These are phyloP conservation scores for Parapsyche elsis DNA, from an alignment of 1,140 invertebrate species.

Conservation along the genomic window DNA sequence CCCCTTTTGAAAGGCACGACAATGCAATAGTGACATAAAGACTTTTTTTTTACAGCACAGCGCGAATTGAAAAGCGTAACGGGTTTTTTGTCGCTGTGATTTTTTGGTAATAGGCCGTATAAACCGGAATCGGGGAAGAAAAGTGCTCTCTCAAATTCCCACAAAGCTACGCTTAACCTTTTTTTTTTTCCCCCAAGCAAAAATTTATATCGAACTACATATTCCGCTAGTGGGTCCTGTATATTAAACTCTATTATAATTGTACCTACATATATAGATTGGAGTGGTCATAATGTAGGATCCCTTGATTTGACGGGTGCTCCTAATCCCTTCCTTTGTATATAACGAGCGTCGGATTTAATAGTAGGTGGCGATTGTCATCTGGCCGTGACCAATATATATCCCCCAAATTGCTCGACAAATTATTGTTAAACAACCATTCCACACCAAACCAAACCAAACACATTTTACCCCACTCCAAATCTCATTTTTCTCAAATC, in stretches of 20 bases:
- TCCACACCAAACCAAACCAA: too few relatives aligned
- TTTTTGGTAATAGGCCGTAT: not conserved
- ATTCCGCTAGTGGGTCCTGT: too few relatives aligned
- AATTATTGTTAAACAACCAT: constrained; percentile 9
- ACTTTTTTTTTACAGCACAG: constrained; percentile 9
- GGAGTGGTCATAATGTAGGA: not conserved
- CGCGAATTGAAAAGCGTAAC: constrained; percentile 2
- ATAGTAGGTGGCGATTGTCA: constrained; percentile 19
- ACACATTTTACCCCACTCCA: too few relatives aligned
- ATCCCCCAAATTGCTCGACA: not conserved
- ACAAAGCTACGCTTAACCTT: too few relatives aligned
- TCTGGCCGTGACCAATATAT: constrained; percentile 28
- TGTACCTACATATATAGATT: too few relatives aligned
- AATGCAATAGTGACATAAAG: constrained; percentile 19
- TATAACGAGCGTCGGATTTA: not conserved
- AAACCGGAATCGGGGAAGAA: not conserved
- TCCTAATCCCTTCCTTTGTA: constrained; percentile 14
- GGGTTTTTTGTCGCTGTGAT: constrained; percentile 11
- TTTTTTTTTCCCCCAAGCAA: too few relatives aligned
- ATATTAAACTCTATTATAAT: too few relatives aligned
- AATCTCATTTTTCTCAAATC: too few relatives aligned
- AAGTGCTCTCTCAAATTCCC: not conserved
- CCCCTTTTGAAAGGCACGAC: constrained; percentile 7
- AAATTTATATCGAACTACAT: too few relatives aligned
- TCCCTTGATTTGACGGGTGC: constrained; percentile 5